Evolutionary conservation across 2,113 vertebrate species (phyloP), one percentile per base, ranked within the genome.

Genomic region (Ictalurus furcatus): DNA sequence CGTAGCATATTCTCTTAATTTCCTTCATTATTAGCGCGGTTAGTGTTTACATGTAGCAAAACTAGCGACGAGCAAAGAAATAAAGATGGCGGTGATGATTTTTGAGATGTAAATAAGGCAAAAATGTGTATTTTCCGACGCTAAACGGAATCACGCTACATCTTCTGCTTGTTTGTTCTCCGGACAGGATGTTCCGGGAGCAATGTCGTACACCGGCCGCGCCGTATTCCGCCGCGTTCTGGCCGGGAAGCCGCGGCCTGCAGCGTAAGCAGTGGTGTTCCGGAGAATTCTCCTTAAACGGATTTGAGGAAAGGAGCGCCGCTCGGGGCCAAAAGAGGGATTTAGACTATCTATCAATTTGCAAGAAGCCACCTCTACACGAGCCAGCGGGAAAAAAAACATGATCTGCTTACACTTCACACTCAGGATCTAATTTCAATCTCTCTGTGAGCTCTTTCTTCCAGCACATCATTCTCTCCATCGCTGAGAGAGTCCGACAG

Each of bases 401-500:
- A 86, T 78, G 85, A 86, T 84, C 87, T 84, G 87, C 81, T 88
- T 71, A 84, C 87, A 63, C 81, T 84, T 88, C 81, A 84, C 87
- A 88, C 83, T 89, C 30, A 65, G 48, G 83, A 89, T 89, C 83
- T 85, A 54, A 89, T 89, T 85, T 89, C 84, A 67, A 69, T 88
- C 88, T 85, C 88, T 84, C 48, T 16, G 76, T 71, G 81, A 88
- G 88, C 73, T 85, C 79, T 84, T 58, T 88, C 67, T 84, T 80
- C 59, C 73, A 80, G 74, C 61, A 58, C 73, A 48, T 76, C 71
- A 21, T 37, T 94, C 93, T 93, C 92, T 92, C 95, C 95, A 95
- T 95, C 94, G 96, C 93, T 94, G 93, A 84, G 54, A 69, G 69
- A 73, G 81, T 97, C 96, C 97, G 97, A 94, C 96, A 96, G 95